A percentile compares a stretch with the other conserved stretches of the same genome.
phyloP scores from a whole-genome alignment of 2,888 invertebrate species.

The Amblyteles armatorius region DNA sequence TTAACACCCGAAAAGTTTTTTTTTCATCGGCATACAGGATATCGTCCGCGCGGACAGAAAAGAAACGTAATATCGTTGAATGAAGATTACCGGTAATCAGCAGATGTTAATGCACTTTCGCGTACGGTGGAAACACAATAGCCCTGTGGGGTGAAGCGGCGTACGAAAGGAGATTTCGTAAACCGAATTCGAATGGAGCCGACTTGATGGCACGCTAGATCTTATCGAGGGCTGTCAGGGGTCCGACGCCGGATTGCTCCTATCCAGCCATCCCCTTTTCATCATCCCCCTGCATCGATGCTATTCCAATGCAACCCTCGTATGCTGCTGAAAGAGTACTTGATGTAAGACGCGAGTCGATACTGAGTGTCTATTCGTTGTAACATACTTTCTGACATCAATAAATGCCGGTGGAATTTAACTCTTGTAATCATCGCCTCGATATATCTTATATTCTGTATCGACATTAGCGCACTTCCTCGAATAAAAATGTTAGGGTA shows the following conservation, averaged over 20 bases:
- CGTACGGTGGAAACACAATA: conserved; percentile 76
- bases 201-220: conserved; percentile 77
- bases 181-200: conserved; percentile 79
- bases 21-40: background rate
- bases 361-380: conserved; percentile 27
- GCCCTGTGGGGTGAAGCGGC: conserved; percentile 70
- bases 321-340: conserved; percentile 35
- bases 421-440: background rate
- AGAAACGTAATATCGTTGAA: conserved; percentile 76
- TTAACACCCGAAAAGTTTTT: conserved; percentile 2
- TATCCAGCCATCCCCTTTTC: conserved; percentile 73
- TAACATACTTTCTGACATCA: background rate
- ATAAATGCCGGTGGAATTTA: background rate
- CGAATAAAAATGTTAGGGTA: no score
- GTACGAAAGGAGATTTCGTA: conserved; percentile 71
- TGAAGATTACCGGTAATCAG: conserved; percentile 80
- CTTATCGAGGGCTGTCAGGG: conserved; percentile 80
- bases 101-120: conserved; percentile 81
- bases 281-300: conserved; percentile 53
- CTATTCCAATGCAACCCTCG: conserved; percentile 60
- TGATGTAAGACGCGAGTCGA: conserved; percentile 54
- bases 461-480: no score
- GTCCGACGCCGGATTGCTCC: conserved; percentile 80
- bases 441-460: background rate
- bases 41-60: conserved; percentile 1